Percentiles rank a stretch among this genome's conserved stretches.
Conservation (phyloP, 2,888 invertebrate species). For the Ormyrus nitidulus region DNA sequence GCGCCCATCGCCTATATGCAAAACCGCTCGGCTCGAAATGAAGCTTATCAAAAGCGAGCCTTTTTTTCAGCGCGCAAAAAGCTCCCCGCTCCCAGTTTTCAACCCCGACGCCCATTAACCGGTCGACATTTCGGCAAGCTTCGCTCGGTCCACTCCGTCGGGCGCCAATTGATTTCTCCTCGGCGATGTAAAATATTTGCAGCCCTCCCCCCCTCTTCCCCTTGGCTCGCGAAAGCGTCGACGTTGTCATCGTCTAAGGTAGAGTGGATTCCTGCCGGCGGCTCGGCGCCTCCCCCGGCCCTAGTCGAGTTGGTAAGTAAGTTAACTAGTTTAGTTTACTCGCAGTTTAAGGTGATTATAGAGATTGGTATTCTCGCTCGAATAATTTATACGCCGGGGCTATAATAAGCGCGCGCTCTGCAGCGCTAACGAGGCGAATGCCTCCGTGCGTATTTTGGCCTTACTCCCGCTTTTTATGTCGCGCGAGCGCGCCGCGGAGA, state of each 20-base stretch:
- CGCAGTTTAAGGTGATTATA: constrained; percentile 50
- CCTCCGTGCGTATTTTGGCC: not conserved
- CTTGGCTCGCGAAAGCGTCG: not conserved
- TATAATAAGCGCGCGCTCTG: constrained; percentile 28
- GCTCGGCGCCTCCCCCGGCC: not conserved
- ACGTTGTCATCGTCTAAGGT: constrained; percentile 32
- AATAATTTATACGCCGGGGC: constrained; percentile 37
- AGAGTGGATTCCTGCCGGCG: constrained; percentile 5
- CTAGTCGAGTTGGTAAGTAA: constrained; percentile 36
- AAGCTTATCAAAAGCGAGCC: not conserved
- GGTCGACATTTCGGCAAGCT: not conserved
- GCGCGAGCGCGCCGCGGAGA: too few relatives aligned
- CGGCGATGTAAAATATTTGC: constrained; percentile 20
- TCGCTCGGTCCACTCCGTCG: not conserved
- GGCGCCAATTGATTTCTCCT: constrained; percentile 19
- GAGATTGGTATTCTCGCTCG: constrained; percentile 51
- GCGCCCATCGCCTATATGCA: not conserved
- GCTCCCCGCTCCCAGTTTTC: not conserved
- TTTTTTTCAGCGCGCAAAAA: not conserved
- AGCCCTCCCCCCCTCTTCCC: not conserved
- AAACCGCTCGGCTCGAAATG: constrained; percentile 1
- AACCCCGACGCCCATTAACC: constrained; percentile 4
- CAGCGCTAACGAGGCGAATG: constrained; percentile 15
- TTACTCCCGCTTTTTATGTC: not conserved
- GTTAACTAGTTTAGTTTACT: constrained; percentile 53